Evolutionary conservation across 2,888 invertebrate species (phyloP), one percentile per base, ranked within the genome.

Genomic region (Criorhina ranunculi): DNA sequence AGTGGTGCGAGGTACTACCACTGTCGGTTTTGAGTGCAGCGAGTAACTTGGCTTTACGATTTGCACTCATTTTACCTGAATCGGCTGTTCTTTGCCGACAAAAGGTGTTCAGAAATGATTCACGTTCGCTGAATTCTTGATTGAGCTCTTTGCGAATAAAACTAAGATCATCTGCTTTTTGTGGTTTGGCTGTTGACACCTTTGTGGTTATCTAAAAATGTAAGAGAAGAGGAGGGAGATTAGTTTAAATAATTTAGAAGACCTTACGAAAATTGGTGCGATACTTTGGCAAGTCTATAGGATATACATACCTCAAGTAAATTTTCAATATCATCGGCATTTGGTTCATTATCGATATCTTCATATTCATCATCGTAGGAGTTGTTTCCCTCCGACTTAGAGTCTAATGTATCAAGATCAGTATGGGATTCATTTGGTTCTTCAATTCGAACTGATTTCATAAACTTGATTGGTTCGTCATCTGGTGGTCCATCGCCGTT

Each of bases 11-110:
- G 75, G 89, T 89, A 66, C 88, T 89, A 57, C 89, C 89, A 88
- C 95, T 95, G 82, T 95, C 95, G 19, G 94, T 94, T 88, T 94
- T 94, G 78, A 95, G 92, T 1, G 94, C 93, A 11, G 94, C 94
- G 64, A 95, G 91, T 46, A 95, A 89, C 88, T 94, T 94, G 59
- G 92, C 92, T 88, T 94, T 95, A 46, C 91, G 90, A 29, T 87
- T 89, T 72, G 93, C 93, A 44, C 87, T 88, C 62, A 57, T 77
- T 15, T 87, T 82, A 17, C 78, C 42, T 11, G 87, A 87, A 29
- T 87, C 88, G 75, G 64, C 88, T 5, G 89, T 89, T 0, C 88
- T 88, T 64, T 90, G 90, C 3, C 91, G 89, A 69, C 91, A 91
- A 79, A 90, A 91, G 0, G 89, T 88, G 62, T 92, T 91, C 12